Percentiles rank a stretch among this genome's conserved stretches.
Evolutionary conservation across 2,797 vertebrate genomes (phyloP).

Genomic region (Cryptoblepharus egeriae): DNA sequence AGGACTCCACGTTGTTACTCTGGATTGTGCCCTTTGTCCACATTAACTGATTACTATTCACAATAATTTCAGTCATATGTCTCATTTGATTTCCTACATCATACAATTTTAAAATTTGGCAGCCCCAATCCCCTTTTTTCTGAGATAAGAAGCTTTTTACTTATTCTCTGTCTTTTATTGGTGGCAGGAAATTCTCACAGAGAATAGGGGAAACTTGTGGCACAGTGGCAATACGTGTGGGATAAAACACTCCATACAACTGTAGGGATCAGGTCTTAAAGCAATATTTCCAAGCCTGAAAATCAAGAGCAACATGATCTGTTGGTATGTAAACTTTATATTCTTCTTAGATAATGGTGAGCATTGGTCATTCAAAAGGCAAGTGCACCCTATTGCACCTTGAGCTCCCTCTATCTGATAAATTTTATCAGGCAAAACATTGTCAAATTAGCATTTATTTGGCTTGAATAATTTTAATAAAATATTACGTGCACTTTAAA

Average conservation of each 20-base stretch:
- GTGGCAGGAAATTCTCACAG: too few species aligned
- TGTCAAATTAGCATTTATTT: background rate
- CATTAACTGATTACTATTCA: too few species aligned
- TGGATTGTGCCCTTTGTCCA: too few species aligned
- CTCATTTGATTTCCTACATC: too few species aligned
- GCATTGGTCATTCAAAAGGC: background rate
- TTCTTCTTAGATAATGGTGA: background rate
- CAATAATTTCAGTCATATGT: too few species aligned
- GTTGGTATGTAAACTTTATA: background rate
- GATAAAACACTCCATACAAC: background rate
- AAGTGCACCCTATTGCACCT: background rate
- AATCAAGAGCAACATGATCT: background rate
- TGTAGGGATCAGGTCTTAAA: background rate
- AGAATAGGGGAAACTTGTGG: too few species aligned
- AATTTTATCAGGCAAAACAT: background rate
- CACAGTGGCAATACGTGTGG: background rate
- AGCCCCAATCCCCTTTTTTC: too few species aligned
- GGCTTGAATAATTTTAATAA: background rate
- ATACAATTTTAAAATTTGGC: too few species aligned
- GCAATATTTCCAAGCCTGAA: background rate
- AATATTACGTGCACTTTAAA: background rate
- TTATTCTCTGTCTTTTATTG: too few species aligned
- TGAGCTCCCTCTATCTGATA: background rate
- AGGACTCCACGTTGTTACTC: too few species aligned
- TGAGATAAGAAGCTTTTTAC: too few species aligned